Percentiles rank a stretch among this genome's conserved stretches.
Evolutionary conservation across 35 echinoderm and acorn worm species (phyloP).

Genomic region (Stichopus chloronotus): DNA sequence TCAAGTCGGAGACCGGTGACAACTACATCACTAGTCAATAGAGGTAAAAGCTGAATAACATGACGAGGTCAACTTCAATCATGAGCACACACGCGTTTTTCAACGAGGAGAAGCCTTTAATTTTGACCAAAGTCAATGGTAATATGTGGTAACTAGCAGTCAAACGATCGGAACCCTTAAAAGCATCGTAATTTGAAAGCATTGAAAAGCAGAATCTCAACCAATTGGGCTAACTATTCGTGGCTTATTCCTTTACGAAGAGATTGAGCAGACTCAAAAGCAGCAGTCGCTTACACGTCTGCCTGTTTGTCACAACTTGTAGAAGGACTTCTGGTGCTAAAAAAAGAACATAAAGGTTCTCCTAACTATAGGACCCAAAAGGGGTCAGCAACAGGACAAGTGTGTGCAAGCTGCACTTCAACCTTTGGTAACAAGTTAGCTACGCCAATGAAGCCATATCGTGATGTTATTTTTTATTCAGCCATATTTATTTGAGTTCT

Average conservation of each 20-base stretch:
- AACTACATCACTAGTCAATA: too few species aligned
- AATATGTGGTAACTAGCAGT: conserved; percentile 24
- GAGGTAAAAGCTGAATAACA: conserved; percentile 39
- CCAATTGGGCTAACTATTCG: background rate
- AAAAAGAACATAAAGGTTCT: background rate
- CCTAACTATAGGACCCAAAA: background rate
- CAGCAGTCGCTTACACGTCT: background rate
- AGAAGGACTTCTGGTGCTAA: background rate
- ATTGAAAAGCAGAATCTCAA: background rate
- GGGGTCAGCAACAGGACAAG: conserved; percentile 7
- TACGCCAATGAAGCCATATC: conserved; percentile 28
- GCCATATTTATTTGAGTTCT: background rate
- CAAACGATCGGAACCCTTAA: conserved; percentile 10
- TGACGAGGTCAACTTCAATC: background rate
- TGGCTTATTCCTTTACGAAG: background rate
- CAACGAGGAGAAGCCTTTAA: conserved; percentile 5
- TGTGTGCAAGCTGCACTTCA: conserved; percentile 20
- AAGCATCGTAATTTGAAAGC: conserved; percentile 16
- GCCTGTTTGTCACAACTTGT: background rate
- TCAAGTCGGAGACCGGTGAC: too few species aligned
- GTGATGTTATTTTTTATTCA: conserved; percentile 25
- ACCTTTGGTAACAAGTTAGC: conserved; percentile 13
- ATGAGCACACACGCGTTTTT: background rate
- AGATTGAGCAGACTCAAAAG: conserved; percentile 9
- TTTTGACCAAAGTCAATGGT: conserved; percentile 47